Percentiles rank a stretch among this genome's conserved stretches.
phyloP scores from a whole-genome alignment of 1,140 invertebrate species.

The Drosophila rhopaloa region DNA sequence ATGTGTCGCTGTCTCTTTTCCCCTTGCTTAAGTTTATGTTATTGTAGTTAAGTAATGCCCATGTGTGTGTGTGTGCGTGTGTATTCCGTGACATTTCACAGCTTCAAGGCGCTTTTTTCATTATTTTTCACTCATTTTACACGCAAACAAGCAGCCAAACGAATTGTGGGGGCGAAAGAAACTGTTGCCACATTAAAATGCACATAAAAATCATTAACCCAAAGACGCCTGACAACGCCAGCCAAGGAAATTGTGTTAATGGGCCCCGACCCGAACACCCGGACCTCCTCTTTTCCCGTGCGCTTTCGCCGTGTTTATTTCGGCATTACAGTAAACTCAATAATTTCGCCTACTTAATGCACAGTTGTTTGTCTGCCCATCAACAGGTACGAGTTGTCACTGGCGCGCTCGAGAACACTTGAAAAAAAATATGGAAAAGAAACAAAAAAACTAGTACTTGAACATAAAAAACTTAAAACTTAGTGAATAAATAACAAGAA shows the following conservation, averaged over 20 bases:
- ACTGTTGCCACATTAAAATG: constrained; percentile 62
- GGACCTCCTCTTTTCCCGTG: neutral
- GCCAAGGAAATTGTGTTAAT: constrained; percentile 55
- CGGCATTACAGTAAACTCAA: constrained; percentile 59
- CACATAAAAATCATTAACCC: constrained; percentile 65
- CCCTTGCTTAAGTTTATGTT: constrained; percentile 31
- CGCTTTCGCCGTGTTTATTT: constrained; percentile 36
- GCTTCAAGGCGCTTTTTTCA: constrained; percentile 42
- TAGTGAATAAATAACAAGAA: too few species aligned
- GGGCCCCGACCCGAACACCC: constrained; percentile 13
- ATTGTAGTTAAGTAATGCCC: constrained; percentile 45
- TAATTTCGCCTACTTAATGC: constrained; percentile 63
- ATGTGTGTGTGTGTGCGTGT: constrained; percentile 20
- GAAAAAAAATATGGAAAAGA: neutral
- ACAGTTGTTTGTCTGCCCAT: constrained; percentile 37
- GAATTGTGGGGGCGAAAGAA: constrained; percentile 7
- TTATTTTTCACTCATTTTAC: constrained; percentile 49
- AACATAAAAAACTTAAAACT: too few species aligned
- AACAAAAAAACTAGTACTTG: too few species aligned
- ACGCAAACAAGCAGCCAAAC: constrained; percentile 6
- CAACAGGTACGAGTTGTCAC: constrained; percentile 34
- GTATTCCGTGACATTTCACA: constrained; percentile 30
- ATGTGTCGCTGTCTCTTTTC: constrained; percentile 23
- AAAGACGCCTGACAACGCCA: constrained; percentile 46
- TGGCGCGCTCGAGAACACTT: constrained; percentile 4